Base-by-base conservation (phyloP, 2,888 invertebrate species). In the Polyploca ridens region DNA sequence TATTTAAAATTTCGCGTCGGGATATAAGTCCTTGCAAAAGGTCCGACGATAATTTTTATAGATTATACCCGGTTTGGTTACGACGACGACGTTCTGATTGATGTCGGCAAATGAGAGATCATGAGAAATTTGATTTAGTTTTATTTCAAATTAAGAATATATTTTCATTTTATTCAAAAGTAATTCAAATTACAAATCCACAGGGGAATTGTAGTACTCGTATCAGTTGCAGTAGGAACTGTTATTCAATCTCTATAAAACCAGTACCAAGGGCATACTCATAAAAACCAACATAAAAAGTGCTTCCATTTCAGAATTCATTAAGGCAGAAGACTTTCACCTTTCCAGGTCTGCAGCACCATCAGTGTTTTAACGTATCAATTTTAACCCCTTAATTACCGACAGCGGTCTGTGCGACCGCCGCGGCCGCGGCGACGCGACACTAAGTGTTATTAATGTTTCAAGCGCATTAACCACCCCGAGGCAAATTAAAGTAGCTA, bases 391-490 rank as follows among this genome's bases (percentile, higher is more conserved):
- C 85, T 75, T 90, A 88, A 91, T 90, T 85, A 88, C 81, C 67
- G 70, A 64, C 71, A 68, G 73, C 63, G 82, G 82, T 71, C 76
- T 27, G 63, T 58, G 65, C 74, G 84, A 81, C 88, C 87, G 85
- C 86, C 84, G 77, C 78, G 75, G 76, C 74, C 41, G 38, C 46
- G 54, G 82, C 69, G 69, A 69, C 67, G 75, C 73, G 75, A 81
- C 81, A 77, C 84, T 85, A 85, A 89, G 87, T 86, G 87, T 91
- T 90, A 91, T 91, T 91, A 87, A 91, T 91, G 90, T 84, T 79
- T 80, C 80, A 73, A 77, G 81, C 80, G 70, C 87, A 86, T 86
- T 85, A 84, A 83, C 80, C 83, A 84, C 82, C 86, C 76, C 82
- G 77, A 77, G 84, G 88, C 84, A 86, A 89, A 90, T 89, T 88